A percentile compares a stretch with the other conserved stretches of the same genome.
phyloP scores from a whole-genome alignment of 2,888 invertebrate genomes.

The Campopleginae sp. region DNA sequence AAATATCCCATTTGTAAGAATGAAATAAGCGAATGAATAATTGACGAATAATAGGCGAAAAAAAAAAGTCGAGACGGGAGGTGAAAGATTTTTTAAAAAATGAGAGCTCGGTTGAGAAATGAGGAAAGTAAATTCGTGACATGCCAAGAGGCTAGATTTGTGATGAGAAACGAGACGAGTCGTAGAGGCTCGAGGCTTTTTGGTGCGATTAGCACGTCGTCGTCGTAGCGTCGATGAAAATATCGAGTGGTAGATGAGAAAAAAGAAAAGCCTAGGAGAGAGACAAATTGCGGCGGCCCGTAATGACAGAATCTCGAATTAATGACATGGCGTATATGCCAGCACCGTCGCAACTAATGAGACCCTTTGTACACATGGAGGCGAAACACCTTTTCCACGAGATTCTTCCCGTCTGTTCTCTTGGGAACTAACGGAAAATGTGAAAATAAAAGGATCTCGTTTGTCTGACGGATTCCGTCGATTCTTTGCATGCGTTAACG shows the following conservation, averaged over 20 bases:
- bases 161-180: neutral
- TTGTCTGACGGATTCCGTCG: too few relatives aligned
- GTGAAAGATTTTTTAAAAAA: neutral
- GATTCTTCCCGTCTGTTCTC: neutral
- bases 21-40: too few relatives aligned
- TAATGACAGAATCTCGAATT: slow-evolving; percentile 15
- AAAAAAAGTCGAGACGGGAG: too few relatives aligned
- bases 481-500: too few relatives aligned
- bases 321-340: neutral
- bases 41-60: too few relatives aligned
- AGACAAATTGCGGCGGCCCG: neutral
- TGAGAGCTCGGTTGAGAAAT: neutral
- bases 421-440: neutral
- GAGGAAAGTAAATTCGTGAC: neutral
- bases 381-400: neutral
- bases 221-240: neutral
- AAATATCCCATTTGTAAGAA: too few relatives aligned
- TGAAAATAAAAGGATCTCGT: neutral
- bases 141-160: neutral
- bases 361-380: neutral
- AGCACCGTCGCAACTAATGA: neutral
- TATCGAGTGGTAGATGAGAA: neutral
- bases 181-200: neutral
- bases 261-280: neutral
- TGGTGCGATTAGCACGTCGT: slow-evolving; percentile 5